These are phyloP conservation scores for Myotis findleyi DNA, from an alignment of 2,797 vertebrate species.

Conservation along the genomic window DNA sequence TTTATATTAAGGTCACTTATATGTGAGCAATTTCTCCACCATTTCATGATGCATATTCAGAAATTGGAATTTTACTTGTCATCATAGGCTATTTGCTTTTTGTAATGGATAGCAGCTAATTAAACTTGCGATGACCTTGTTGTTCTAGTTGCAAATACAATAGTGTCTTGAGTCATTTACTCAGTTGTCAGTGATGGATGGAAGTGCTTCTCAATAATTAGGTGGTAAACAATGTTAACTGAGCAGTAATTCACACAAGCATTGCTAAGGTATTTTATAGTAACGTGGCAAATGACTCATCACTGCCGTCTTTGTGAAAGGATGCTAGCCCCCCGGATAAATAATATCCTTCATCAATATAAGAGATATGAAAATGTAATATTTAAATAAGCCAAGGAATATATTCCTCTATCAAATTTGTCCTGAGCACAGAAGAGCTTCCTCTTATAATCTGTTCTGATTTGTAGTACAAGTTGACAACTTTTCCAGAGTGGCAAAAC, in stretches of 20 bases:
- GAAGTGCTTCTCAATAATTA: constrained; percentile 79
- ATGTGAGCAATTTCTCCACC: constrained; percentile 18
- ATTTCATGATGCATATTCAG: constrained; percentile 63
- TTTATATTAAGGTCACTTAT: constrained; percentile 46
- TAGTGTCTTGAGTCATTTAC: constrained; percentile 79
- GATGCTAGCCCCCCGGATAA: constrained; percentile 17
- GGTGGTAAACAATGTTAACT: constrained; percentile 81
- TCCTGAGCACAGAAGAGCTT: background rate
- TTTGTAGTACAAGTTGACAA: constrained; percentile 45
- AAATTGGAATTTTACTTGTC: constrained; percentile 65
- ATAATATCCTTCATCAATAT: constrained; percentile 39
- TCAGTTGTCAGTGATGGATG: constrained; percentile 78
- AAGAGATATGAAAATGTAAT: constrained; percentile 56
- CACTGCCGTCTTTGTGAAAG: constrained; percentile 52
- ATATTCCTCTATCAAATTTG: constrained; percentile 32
- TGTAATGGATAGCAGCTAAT: constrained; percentile 77
- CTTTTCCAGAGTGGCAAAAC: constrained; percentile 44
- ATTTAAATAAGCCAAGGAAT: constrained; percentile 29
- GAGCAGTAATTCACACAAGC: constrained; percentile 78
- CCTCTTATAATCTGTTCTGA: background rate
- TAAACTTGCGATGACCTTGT: constrained; percentile 83
- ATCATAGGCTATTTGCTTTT: constrained; percentile 69
- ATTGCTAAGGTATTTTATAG: constrained; percentile 68
- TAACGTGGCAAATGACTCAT: constrained; percentile 59
- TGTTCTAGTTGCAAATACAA: constrained; percentile 77